Base-by-base conservation (phyloP, 2,888 invertebrate genomes). In the Eulithis testata region DNA sequence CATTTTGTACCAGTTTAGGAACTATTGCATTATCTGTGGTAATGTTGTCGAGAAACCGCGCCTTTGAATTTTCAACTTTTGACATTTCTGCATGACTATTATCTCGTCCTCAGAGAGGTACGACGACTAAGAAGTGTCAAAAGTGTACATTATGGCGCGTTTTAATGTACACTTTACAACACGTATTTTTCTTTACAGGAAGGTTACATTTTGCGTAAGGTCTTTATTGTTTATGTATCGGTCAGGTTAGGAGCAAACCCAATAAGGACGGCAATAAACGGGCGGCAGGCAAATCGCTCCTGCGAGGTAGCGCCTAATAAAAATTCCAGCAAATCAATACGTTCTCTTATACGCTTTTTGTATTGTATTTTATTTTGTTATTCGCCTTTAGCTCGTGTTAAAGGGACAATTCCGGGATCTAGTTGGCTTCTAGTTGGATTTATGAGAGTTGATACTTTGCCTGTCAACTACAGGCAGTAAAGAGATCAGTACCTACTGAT, bases 291-390 rank as follows among this genome's bases (percentile, higher is more conserved):
- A 83, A 82, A 84, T 83, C 79, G 81, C 77, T 78, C 81, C 85
- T 82, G 80, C 82, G 82, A 88, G 89, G 90, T 88, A 88, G 87
- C 85, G 87, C 84, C 92, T 93, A 93, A 93, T 93, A 93, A 93
- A 93, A 93, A 93, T 93, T 92, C 93, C 92, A 83, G 83, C 87
- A 90, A 93, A 93, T 93, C 93, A 93, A 93, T 93, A 92, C 87
- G 87, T 90, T 90, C 88, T 88, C 86, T 88, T 92, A 90, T 90
- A 89, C 90, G 88, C 89, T 89, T 90, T 90, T 91, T 89, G 86
- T 89, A 89, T 90, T 89, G 90, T 90, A 91, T 92, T 90, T 90
- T 91, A 90, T 91, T 90, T 87, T 90, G 89, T 89, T 90, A 86
- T 87, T 86, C 87, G 91, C 88, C 84, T 87, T 83, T 81, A 85